These are phyloP conservation scores for Hymenopus coronatus DNA, from an alignment of 2,888 invertebrate species.

Conservation along the genomic window DNA sequence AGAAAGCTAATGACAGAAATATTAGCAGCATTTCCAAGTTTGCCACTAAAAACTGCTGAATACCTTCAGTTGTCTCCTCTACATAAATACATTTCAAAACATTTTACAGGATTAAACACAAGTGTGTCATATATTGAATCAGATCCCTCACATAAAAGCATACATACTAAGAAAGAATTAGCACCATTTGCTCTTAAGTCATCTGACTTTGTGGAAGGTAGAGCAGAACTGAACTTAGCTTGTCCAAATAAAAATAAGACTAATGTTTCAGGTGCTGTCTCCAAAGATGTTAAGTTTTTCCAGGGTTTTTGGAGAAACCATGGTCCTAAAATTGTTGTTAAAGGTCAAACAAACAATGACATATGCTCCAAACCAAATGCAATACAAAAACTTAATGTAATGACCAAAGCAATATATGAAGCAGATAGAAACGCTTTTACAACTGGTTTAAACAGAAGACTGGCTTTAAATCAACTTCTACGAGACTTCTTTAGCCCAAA, in stretches of 20 bases:
- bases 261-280: not conserved
- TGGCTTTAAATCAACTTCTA: not conserved
- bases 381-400: not conserved
- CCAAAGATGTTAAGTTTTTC: not conserved
- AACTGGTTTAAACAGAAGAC: not conserved
- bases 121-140: not conserved
- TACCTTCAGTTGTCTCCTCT: not conserved
- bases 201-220: not conserved
- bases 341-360: not conserved
- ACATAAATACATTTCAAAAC: not conserved
- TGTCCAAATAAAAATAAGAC: not conserved
- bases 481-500: not conserved
- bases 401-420: not conserved
- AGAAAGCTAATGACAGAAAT: not conserved
- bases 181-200: not conserved
- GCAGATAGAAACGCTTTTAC: not conserved
- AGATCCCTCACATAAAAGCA: not conserved
- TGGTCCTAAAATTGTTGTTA: not conserved
- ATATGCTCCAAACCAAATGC: not conserved
- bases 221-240: not conserved
- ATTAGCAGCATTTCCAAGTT: not conserved
- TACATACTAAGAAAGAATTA: not conserved
- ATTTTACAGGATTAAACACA: not conserved
- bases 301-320: not conserved
- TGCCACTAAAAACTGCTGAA: not conserved